A percentile compares a stretch with the other conserved stretches of the same genome.
phyloP scores from a whole-genome alignment of 1,140 invertebrate genomes.

The Macrocentrus cingulum region DNA sequence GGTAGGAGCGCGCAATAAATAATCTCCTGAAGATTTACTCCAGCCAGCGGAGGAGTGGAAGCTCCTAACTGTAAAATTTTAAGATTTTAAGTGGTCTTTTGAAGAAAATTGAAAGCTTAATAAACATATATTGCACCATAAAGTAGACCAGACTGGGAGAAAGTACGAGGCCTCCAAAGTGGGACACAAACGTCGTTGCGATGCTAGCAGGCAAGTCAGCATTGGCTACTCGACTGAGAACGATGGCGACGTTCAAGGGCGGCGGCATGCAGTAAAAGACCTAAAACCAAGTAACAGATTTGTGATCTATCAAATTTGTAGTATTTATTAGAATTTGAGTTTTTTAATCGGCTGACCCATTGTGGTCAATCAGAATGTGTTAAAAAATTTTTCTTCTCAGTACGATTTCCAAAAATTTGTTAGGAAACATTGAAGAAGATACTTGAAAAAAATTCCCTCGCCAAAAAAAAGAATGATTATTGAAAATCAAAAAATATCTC shows the following conservation, averaged over 20 bases:
- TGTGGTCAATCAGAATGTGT: neutral
- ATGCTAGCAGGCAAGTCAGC: conserved; percentile 53
- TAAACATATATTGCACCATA: conserved; percentile 40
- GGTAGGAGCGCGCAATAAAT: conserved; percentile 51
- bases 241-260: conserved; percentile 50
- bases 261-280: conserved; percentile 56
- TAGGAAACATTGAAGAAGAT: neutral
- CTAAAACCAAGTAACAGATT: conserved; percentile 33
- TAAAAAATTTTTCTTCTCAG: neutral
- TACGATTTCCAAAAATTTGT: neutral
- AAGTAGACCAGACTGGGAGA: conserved; percentile 52
- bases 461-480: no score
- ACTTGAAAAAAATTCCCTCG: no score
- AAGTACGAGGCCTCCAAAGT: conserved; percentile 50
- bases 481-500: no score
- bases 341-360: no score
- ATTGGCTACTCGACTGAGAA: conserved; percentile 46
- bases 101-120: neutral
- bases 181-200: conserved; percentile 47
- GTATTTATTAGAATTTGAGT: neutral
- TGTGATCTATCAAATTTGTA: conserved; percentile 3
- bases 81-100: neutral
- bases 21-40: conserved; percentile 50
- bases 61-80: conserved; percentile 40
- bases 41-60: conserved; percentile 45